phyloP scores from a whole-genome alignment of 2,888 invertebrate species.

The Caenorhabditis macrosperma region DNA sequence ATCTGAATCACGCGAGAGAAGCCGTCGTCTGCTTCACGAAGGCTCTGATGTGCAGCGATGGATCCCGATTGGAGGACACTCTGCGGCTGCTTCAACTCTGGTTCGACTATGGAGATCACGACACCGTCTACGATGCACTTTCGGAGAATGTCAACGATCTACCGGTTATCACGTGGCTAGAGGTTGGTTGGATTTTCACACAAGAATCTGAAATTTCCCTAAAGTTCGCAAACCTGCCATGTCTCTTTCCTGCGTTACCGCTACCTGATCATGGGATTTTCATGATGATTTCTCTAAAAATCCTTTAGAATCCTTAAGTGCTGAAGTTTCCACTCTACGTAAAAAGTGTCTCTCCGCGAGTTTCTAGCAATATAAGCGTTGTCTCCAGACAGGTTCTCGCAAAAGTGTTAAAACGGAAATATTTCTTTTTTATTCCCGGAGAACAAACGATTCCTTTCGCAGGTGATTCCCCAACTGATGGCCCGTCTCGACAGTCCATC shows the following conservation, averaged over 20 bases:
- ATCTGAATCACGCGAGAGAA: conserved; percentile 55
- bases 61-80: conserved; percentile 91
- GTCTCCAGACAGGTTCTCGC: too few relatives aligned
- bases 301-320: too few relatives aligned
- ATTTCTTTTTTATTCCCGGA: conserved; percentile 89
- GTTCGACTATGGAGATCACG: conserved; percentile 92
- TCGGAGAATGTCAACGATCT: conserved; percentile 93
- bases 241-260: too few relatives aligned
- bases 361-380: too few relatives aligned
- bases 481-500: conserved; percentile 94
- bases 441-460: conserved; percentile 82
- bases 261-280: too few relatives aligned
- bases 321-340: too few relatives aligned
- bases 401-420: too few relatives aligned
- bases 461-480: conserved; percentile 91
- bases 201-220: too few relatives aligned
- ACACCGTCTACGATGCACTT: conserved; percentile 94
- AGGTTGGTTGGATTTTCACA: conserved; percentile 83
- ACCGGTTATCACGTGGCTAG: conserved; percentile 98
- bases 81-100: conserved; percentile 92
- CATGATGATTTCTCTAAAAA: too few relatives aligned
- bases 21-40: conserved; percentile 71
- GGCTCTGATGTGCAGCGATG: conserved; percentile 73
- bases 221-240: too few relatives aligned
- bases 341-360: too few relatives aligned